Evolutionary conservation across 2,113 vertebrate species (phyloP), one percentile per base, ranked within the genome.

Genomic region (Stigmatopora argus): DNA sequence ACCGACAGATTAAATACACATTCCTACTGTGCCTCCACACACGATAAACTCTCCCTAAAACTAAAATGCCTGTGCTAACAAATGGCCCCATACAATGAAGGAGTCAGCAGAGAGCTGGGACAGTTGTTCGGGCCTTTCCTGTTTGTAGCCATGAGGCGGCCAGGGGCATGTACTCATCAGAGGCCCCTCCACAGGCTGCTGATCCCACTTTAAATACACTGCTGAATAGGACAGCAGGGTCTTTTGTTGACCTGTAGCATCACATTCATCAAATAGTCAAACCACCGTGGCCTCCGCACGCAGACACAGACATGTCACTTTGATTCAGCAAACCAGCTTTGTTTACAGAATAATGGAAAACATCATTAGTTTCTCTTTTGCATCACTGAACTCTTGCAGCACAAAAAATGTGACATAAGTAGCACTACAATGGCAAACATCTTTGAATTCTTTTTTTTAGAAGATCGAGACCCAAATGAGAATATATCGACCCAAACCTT

Each of bases 161-260:
- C 76, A 61, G 74, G 67, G 76, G 71, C 86, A 67, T 67, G 73
- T 46, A 71, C 65, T 75, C 77, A 77, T 80, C 77, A 74, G 78
- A 78, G 80, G 83, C 78, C 81, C 73, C 81, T 72, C 70, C 80
- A 64, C 73, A 35, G 78, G 73, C 77, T 55, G 67, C 83, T 89
- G 84, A 88, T 87, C 88, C 86, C 10, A 35, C 63, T 73, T 78
- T 86, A 76, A 88, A 87, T 79, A 81, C 73, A 52, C 64, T 9
- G 67, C 70, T 87, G 80, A 89, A 89, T 86, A 77, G 85, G 78
- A 63, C 82, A 71, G 75, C 79, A 64, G 70, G 60, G 62, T 67
- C 84, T 69, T 84, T 88, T 89, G 86, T 89, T 74, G 80, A 80
- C 78, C 81, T 86, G 86, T 86, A 88, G 80, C 80, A 84, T 87